These are phyloP conservation scores for Euphonia xanthogaster DNA, from an alignment of 2,797 vertebrate genomes.

Conservation along the genomic window DNA sequence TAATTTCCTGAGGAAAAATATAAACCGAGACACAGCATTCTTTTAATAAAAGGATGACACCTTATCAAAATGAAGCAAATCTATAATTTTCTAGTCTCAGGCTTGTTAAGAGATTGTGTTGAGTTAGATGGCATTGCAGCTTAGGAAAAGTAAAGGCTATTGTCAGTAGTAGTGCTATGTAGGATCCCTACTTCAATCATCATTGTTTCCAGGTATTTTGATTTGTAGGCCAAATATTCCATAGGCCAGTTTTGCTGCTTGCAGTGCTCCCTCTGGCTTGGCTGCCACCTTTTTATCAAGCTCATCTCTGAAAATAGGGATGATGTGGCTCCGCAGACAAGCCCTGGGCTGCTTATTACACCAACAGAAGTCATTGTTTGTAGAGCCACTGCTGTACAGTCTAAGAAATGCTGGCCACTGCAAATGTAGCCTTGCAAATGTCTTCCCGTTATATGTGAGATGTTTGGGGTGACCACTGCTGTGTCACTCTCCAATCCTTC, in stretches of 20 bases:
- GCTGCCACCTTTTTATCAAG: not conserved
- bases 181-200: not conserved
- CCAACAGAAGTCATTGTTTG: not conserved
- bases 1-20: conserved; percentile 14
- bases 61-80: not conserved
- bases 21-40: not conserved
- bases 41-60: not conserved
- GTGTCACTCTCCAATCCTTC: not conserved
- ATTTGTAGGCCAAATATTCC: not conserved
- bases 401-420: not conserved
- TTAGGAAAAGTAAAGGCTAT: not conserved
- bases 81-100: not conserved
- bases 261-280: not conserved
- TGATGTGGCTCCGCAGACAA: not conserved
- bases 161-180: not conserved
- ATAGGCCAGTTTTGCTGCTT: not conserved
- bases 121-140: not conserved
- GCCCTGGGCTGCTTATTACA: not conserved
- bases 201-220: not conserved
- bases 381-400: not conserved
- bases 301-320: not conserved
- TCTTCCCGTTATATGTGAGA: not conserved
- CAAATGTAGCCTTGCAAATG: not conserved
- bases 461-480: not conserved
- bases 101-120: not conserved